These are phyloP conservation scores for Simalia tracyae DNA, from an alignment of 2,797 vertebrate genomes.

Conservation along the genomic window DNA sequence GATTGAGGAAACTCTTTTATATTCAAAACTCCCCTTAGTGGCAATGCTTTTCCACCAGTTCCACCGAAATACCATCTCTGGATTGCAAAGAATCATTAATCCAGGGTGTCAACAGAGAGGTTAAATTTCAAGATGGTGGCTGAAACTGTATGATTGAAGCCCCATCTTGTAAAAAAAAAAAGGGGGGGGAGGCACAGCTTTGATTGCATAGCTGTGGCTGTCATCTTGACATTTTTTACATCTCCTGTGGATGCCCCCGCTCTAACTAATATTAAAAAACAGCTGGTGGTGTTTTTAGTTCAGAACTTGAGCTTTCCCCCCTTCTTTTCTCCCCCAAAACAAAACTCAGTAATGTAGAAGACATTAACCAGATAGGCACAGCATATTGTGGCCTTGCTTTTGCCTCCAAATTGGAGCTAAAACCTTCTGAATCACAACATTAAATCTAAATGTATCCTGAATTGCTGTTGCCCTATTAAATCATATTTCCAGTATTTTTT, in stretches of 20 bases:
- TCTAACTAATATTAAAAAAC: constrained; percentile 54
- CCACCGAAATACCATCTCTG: neutral
- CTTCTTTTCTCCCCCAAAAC: neutral
- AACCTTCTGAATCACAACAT: constrained; percentile 28
- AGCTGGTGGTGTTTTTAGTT: constrained; percentile 45
- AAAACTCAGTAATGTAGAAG: constrained; percentile 49
- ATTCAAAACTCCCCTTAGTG: neutral
- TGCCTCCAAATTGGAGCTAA: constrained; percentile 51
- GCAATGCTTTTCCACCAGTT: neutral
- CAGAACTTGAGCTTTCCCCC: constrained; percentile 30
- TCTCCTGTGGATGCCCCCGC: neutral
- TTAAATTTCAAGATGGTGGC: neutral
- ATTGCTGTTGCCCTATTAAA: constrained; percentile 30
- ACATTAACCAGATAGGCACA: constrained; percentile 55
- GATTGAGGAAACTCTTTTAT: constrained; percentile 1
- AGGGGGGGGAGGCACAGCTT: neutral
- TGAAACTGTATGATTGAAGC: neutral
- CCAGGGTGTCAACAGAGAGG: neutral
- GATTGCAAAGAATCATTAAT: neutral
- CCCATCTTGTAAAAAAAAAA: neutral
- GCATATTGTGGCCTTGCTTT: constrained; percentile 23
- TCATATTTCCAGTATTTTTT: constrained; percentile 37
- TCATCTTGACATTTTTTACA: neutral
- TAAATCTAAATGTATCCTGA: constrained; percentile 24
- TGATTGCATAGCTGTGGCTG: neutral